Base-by-base conservation (phyloP, 1,140 invertebrate genomes). In the Eumeta japonica region DNA sequence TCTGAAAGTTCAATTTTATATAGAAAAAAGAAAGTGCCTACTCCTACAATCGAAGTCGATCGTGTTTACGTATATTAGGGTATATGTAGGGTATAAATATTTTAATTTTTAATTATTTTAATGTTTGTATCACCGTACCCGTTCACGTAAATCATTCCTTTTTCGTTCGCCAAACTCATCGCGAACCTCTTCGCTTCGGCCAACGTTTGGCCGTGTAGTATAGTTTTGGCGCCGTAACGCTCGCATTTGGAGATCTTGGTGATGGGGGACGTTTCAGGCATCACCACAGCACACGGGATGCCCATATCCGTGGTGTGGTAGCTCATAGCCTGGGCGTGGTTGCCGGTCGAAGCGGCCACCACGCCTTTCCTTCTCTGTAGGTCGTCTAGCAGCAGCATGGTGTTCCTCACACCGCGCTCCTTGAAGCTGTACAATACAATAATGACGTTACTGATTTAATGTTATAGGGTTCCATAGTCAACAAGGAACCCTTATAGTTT, bases 221-320 rank as follows among this genome's bases (percentile, higher is more conserved):
- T 79, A 9, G 95, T 86, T 28, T 81, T 84, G 1, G 91, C 92
- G 9, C 89, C 88, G 55, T 83, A 86, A 43, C 84, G 81, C 37
- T 82, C 77, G 58, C 90, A 94, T 29, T 84, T 83, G 39, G 87
- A 81, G 16, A 95, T 83, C 74, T 95, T 95, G 85, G 92, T 92
- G 15, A 94, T 84, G 0, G 88, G 85, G 0, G 89, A 86, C 10
- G 85, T 78, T 1, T 83, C 79, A 0, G 92, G 93, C 90, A 95
- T 94, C 0, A 96, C 87, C 2, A 96, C 90, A 0, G 89, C 90
- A 1, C 92, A 88, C 0, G 89, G 86, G 39, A 96, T 88, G 2
- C 79, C 78, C 0, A 95, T 72, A 38, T 82, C 75, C 43, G 82
- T 75, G 1, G 90, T 89, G 58, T 95, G 92, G 59, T 92, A 94